Percentiles rank a stretch among this genome's conserved stretches.
Evolutionary conservation across 1,140 invertebrate genomes (phyloP).

Genomic region (Sitophilus oryzae): DNA sequence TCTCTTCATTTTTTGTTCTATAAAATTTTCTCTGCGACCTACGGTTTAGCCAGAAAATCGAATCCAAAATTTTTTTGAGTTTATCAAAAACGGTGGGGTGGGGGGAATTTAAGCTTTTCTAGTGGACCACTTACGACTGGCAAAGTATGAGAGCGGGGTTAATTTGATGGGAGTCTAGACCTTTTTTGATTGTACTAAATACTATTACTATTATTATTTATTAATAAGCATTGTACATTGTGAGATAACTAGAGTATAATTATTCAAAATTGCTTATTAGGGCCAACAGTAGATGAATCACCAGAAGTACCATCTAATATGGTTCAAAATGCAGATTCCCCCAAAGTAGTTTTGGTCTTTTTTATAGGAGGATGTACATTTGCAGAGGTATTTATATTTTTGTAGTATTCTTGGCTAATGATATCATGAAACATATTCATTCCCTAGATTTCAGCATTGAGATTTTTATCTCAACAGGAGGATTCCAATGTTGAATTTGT

Average conservation of each 20-base stretch:
- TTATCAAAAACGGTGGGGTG: too few relatives aligned
- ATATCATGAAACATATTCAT: slow-evolving; percentile 5
- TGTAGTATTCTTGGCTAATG: neutral
- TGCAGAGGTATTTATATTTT: slow-evolving; percentile 58
- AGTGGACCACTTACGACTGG: too few relatives aligned
- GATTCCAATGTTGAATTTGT: slow-evolving; percentile 89
- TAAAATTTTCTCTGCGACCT: too few relatives aligned
- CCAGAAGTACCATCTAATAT: slow-evolving; percentile 23
- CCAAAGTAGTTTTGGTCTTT: slow-evolving; percentile 83
- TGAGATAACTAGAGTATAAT: neutral
- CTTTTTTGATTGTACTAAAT: too few relatives aligned
- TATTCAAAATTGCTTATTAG: too few relatives aligned
- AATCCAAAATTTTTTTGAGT: too few relatives aligned
- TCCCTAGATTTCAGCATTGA: slow-evolving; percentile 70
- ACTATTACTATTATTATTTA: neutral
- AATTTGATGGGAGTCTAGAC: too few relatives aligned
- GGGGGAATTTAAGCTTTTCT: too few relatives aligned
- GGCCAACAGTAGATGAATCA: slow-evolving; percentile 54
- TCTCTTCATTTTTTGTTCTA: too few relatives aligned
- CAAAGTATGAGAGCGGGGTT: too few relatives aligned
- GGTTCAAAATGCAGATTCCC: slow-evolving; percentile 52
- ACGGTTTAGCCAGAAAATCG: too few relatives aligned
- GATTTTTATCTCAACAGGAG: slow-evolving; percentile 88
- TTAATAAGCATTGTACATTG: neutral
- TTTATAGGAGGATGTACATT: slow-evolving; percentile 96